Conservation (phyloP, 2,888 invertebrate species). For the Trichogramma dendrolimi region DNA sequence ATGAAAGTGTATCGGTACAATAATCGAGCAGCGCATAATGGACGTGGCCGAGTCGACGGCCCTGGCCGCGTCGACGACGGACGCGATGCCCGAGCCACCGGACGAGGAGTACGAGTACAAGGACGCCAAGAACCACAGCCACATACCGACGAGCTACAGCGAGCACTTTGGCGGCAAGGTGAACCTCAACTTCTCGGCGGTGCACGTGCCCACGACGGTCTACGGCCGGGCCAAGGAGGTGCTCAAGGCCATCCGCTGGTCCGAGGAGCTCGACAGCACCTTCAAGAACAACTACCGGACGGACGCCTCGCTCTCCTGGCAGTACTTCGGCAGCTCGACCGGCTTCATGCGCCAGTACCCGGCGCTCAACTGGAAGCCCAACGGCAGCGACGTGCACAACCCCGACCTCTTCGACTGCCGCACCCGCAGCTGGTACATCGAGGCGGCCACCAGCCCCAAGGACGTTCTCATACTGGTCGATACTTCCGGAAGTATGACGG, state of each 20-base stretch:
- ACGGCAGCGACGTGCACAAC: constrained; percentile 52
- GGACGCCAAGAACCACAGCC: constrained; percentile 51
- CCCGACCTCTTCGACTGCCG: constrained; percentile 95
- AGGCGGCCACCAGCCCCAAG: constrained; percentile 96
- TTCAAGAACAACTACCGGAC: constrained; percentile 59
- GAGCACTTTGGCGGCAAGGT: constrained; percentile 68
- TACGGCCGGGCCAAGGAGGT: constrained; percentile 85
- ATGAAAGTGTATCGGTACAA: neutral
- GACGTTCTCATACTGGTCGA: constrained; percentile 86
- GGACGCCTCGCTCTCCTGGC: constrained; percentile 76
- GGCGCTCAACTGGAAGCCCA: constrained; percentile 76
- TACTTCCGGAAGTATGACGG: constrained; percentile 88
- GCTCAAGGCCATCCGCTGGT: constrained; percentile 92
- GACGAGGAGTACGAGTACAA: constrained; percentile 37
- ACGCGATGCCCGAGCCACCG: constrained; percentile 33
- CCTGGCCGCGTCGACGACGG: constrained; percentile 51
- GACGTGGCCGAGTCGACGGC: constrained; percentile 83
- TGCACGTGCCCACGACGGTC: constrained; percentile 94
- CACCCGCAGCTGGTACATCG: constrained; percentile 93
- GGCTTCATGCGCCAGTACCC: constrained; percentile 98
- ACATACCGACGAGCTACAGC: constrained; percentile 65
- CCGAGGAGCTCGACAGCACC: constrained; percentile 82
- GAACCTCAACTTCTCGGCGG: constrained; percentile 77
- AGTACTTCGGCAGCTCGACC: constrained; percentile 95
- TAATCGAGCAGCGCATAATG: constrained; percentile 67